Percentiles rank a stretch among this genome's conserved stretches.
Conservation (phyloP, 2,797 vertebrate genomes). For the Pangasius djambal region DNA sequence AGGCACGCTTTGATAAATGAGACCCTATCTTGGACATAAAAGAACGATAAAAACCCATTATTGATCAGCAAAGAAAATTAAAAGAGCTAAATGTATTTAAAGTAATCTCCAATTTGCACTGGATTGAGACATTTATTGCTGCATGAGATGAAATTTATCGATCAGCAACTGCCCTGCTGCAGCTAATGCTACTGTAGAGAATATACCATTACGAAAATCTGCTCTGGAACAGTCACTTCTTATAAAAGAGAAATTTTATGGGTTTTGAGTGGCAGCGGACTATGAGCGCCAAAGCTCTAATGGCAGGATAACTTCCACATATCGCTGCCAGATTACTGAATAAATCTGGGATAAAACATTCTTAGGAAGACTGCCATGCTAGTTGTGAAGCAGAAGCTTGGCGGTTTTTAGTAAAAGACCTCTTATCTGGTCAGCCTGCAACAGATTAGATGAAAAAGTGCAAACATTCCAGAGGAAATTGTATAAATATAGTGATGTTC, state of each 20-base stretch:
- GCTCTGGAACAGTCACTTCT: not conserved
- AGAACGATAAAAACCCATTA: not conserved
- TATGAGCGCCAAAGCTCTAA: not conserved
- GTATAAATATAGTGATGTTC: not conserved
- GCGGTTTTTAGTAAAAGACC: not conserved
- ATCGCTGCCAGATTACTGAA: constrained; percentile 9
- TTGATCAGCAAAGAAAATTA: not conserved
- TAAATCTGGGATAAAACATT: not conserved
- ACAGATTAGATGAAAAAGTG: not conserved
- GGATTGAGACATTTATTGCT: constrained; percentile 1
- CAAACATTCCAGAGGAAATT: not conserved
- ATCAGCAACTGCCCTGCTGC: not conserved
- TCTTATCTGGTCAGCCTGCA: not conserved
- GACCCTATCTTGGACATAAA: not conserved
- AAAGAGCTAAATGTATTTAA: constrained; percentile 8
- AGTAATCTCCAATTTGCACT: not conserved
- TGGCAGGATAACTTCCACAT: not conserved
- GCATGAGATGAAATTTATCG: not conserved
- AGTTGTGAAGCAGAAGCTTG: not conserved
- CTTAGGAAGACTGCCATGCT: constrained; percentile 2
- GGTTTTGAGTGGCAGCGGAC: not conserved
- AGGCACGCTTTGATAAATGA: not conserved
- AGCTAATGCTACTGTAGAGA: not conserved
- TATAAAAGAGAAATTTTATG: not conserved
- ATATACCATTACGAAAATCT: not conserved